Evolutionary conservation across 2,888 invertebrate genomes (phyloP), one percentile per base, ranked within the genome.

Genomic region (Synergus gifuensis): DNA sequence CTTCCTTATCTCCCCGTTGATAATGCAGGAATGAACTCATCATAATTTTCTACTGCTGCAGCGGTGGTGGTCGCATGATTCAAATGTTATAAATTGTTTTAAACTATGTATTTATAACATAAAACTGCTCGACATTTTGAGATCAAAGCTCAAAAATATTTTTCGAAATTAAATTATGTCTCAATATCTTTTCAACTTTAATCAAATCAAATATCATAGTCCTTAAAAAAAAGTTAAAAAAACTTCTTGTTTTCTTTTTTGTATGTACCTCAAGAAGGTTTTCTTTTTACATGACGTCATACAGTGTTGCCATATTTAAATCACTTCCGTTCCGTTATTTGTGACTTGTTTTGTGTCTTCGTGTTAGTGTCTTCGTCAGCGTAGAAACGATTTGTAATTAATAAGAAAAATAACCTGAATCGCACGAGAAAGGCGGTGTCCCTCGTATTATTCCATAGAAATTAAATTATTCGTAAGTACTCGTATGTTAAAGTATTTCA

Each of bases 281-380:
- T 22, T 58, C 54, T 18, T 62, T 14, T 62, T 0, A 9, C 3
- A 16, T 78, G 78, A 78, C 78, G 78, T 81, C 79, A 78, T 60
- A 18, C 42, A 76, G 40, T 76, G 44, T 77, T 78, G 85, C 86
- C 86, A 86, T 86, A 82, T 86, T 85, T 82, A 79, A 82, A 85
- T 79, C 73, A 80, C 69, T 76, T 28, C 42, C 16, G 44, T 76
- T 28, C 42, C 16, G 44, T 63, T 73, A 73, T 69, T 69, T 73
- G 11, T 14, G 28, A 54, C 73, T 54, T 73, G 36, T n/a, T n/a
- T n/a, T n/a, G n/a, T n/a, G n/a, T 28, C 36, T 54, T 54, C 28
- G 36, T 44, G 14, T 67, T 67, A 8, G 69, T 73, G 73, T 11
- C 73, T 77, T 83, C 81, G 78, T 83, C 83, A 80, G 73, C 81